These are phyloP conservation scores for Zaprionus lachaisei DNA, from an alignment of 1,140 invertebrate species.

Conservation along the genomic window DNA sequence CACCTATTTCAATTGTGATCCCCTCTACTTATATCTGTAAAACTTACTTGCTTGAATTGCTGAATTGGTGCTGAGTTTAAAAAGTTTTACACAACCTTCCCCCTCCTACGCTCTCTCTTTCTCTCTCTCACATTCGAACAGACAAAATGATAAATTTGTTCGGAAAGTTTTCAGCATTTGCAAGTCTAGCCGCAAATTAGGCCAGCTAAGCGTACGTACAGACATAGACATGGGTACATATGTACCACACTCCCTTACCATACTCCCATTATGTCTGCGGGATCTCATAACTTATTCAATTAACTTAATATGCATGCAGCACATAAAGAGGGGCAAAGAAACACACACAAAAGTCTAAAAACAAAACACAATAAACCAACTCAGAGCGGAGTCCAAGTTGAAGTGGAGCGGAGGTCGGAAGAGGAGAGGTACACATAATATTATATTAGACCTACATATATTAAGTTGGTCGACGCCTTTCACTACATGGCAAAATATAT, in stretches of 20 bases:
- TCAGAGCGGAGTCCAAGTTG: not conserved
- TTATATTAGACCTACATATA: not conserved
- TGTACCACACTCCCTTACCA: not conserved
- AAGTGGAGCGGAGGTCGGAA: not conserved
- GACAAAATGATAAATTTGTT: conserved; percentile 8
- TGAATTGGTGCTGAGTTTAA: not conserved
- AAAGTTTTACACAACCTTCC: not conserved
- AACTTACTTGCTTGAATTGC: not conserved
- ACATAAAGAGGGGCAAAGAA: conserved; percentile 21
- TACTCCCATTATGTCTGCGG: conserved; percentile 4
- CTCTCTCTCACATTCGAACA: not conserved
- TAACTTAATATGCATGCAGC: conserved; percentile 38
- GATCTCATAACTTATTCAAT: conserved; percentile 34
- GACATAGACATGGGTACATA: not conserved
- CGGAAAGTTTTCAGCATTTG: conserved; percentile 7
- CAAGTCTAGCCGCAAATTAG: conserved; percentile 9
- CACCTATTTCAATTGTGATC: not conserved
- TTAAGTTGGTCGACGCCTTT: conserved; percentile 34
- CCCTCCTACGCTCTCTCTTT: not conserved
- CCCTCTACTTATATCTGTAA: not conserved
- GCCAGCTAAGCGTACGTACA: not conserved
- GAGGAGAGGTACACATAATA: not conserved
- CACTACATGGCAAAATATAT: conserved; percentile 30
- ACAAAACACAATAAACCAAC: conserved; percentile 9
- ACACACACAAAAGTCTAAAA: conserved; percentile 17